Conservation (phyloP, 2,888 invertebrate species). For the Hyposoter dolosus region DNA sequence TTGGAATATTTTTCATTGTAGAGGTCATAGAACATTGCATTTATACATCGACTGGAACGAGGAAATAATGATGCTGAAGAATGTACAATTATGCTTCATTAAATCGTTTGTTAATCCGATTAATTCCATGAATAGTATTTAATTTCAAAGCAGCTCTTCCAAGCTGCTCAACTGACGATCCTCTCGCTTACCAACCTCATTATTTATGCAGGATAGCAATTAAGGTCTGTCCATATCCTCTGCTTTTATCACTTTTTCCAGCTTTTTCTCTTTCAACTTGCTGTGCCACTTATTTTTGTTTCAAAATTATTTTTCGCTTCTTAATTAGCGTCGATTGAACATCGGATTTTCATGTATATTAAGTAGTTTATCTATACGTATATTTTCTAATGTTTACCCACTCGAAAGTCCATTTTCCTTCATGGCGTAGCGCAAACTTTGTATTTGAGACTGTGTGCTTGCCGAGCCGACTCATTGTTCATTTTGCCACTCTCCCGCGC, state of each 20-base stretch:
- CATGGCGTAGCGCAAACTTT: background rate
- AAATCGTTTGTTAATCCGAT: constrained; percentile 62
- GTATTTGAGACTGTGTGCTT: constrained; percentile 3
- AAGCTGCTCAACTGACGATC: constrained; percentile 17
- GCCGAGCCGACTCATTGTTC: constrained; percentile 46
- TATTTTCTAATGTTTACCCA: constrained; percentile 21
- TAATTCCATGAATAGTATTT: constrained; percentile 61
- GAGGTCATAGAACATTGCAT: constrained; percentile 4
- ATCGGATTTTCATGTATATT: constrained; percentile 38
- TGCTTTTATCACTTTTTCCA: constrained; percentile 29
- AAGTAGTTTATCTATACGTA: constrained; percentile 22
- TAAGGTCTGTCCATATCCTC: constrained; percentile 40
- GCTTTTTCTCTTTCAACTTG: constrained; percentile 19
- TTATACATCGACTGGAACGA: constrained; percentile 11
- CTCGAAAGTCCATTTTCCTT: constrained; percentile 7
- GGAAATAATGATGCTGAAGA: constrained; percentile 7
- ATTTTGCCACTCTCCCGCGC: constrained; percentile 4
- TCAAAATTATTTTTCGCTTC: background rate
- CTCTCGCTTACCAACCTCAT: constrained; percentile 59
- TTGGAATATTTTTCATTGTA: background rate
- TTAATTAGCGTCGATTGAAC: constrained; percentile 40
- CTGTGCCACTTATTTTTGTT: background rate
- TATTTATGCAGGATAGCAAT: constrained; percentile 62
- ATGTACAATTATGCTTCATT: constrained; percentile 52
- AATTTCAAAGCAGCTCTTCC: constrained; percentile 54